Base-by-base conservation (phyloP, 2,113 vertebrate genomes). In the Cryptotis parvus region DNA sequence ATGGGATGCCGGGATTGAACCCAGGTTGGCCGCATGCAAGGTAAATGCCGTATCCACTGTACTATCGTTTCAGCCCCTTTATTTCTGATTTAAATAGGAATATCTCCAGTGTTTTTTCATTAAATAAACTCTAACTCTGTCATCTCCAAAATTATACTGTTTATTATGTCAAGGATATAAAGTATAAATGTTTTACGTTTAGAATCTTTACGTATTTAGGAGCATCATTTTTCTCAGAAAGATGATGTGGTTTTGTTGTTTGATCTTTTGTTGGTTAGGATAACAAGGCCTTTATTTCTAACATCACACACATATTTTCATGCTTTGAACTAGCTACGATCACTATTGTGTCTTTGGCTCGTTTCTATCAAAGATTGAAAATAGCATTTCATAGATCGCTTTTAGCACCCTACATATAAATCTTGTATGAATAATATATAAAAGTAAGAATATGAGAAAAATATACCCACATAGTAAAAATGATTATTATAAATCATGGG, bases 221-320 rank as follows among this genome's bases (percentile, higher is more conserved):
- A 61, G 29, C 24, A 77, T 84, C 35, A 14, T 85, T 87, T 87
- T 88, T 83, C 35, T 85, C 41, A 90, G 73, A 83, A 61, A 52
- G 22, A 69, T 63, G 35, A 14, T 74, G 6, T 41, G 43, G 24
- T 68, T 90, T 76, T 80, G 35, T 88, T 55, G 76, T 70, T 74
- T 93, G 74, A 41, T 37, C 52, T 80, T 84, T 90, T 90, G 18
- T 58, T 61, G 33, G 4, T 8, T 66, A 39, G 35, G 31, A 39
- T 79, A 74, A 58, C 49, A 58, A 58, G 22, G 16, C 4, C 55
- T 95, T n/a, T n/a, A n/a, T n/a, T 91, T 76, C 43, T 85, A 35
- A 73, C 37, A 63, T n/a, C 24, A 18, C 49, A 70, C 4, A 33
- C 41, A 26, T 29, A 43, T 70, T 92, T 91, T 3, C 39, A 43